A percentile compares a stretch with the other conserved stretches of the same genome.
phyloP scores from a whole-genome alignment of 2,888 invertebrate genomes.

The Lycaena phlaeas region DNA sequence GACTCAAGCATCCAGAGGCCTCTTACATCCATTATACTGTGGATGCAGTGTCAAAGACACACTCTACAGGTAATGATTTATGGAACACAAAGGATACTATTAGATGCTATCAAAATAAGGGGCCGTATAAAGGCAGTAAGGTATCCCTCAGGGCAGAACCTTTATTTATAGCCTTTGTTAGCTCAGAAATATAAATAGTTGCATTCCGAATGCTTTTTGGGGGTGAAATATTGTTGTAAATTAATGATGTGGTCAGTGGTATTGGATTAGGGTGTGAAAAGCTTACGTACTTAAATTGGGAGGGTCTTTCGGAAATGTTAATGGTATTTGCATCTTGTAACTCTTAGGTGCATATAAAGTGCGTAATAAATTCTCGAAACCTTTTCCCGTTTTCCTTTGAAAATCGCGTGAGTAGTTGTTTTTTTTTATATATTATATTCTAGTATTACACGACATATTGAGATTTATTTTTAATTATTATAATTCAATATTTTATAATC shows the following conservation, averaged over 20 bases:
- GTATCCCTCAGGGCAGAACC: constrained; percentile 48
- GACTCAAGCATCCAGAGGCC: not conserved
- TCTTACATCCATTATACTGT: constrained; percentile 11
- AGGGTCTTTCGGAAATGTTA: not conserved
- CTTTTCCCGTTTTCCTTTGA: too few relatives aligned
- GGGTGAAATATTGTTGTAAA: constrained; percentile 66
- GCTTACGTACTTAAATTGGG: constrained; percentile 50
- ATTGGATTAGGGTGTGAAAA: constrained; percentile 65
- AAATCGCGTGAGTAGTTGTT: too few relatives aligned
- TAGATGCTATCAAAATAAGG: constrained; percentile 66
- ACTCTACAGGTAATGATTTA: constrained; percentile 61
- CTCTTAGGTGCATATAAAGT: constrained; percentile 3
- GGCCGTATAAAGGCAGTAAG: constrained; percentile 66
- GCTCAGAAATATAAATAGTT: constrained; percentile 69
- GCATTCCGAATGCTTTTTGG: constrained; percentile 60
- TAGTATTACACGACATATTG: too few relatives aligned
- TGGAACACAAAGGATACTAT: constrained; percentile 53
- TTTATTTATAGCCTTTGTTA: constrained; percentile 70
- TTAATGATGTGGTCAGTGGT: constrained; percentile 70
- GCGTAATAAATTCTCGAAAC: constrained; percentile 1
- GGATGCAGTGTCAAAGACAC: constrained; percentile 12
- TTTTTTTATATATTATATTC: not conserved
- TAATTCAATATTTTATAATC: too few relatives aligned
- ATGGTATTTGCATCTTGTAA: constrained; percentile 1
- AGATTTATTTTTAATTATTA: too few relatives aligned